Percentiles rank a stretch among this genome's conserved stretches.
phyloP scores from a whole-genome alignment of 1,140 invertebrate genomes.

The Acromyrmex echinatior region DNA sequence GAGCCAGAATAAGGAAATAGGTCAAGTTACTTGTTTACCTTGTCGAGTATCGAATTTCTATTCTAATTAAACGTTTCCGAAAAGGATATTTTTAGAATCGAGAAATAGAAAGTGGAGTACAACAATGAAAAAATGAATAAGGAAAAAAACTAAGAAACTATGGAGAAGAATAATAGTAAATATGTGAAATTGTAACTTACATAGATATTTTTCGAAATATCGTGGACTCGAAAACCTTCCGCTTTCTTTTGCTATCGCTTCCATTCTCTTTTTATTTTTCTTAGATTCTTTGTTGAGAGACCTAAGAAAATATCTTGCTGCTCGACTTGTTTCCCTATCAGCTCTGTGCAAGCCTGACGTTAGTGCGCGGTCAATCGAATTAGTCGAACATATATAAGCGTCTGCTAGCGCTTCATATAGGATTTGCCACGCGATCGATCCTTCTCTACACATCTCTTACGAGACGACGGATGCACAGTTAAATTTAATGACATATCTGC shows the following conservation, averaged over 20 bases:
- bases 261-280: background rate
- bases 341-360: slow-evolving; percentile 19
- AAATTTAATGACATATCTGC: slow-evolving; percentile 31
- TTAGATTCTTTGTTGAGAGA: slow-evolving; percentile 28
- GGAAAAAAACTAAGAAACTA: background rate
- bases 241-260: slow-evolving; percentile 11
- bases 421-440: slow-evolving; percentile 57
- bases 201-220: background rate
- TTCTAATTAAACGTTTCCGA: background rate
- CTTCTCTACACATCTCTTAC: slow-evolving; percentile 17
- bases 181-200: background rate
- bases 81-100: background rate
- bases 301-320: slow-evolving; percentile 30
- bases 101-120: background rate
- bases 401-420: slow-evolving; percentile 66
- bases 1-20: slow-evolving; percentile 16
- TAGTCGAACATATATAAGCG: slow-evolving; percentile 58
- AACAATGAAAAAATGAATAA: background rate
- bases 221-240: background rate
- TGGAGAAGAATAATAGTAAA: background rate
- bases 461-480: slow-evolving; percentile 1
- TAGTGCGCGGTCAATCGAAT: slow-evolving; percentile 51
- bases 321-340: slow-evolving; percentile 24
- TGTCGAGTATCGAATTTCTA: background rate
- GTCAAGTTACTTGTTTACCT: slow-evolving; percentile 24